Evolutionary conservation across 2,113 vertebrate genomes (phyloP).

Genomic region (Lampris megalopsis): DNA sequence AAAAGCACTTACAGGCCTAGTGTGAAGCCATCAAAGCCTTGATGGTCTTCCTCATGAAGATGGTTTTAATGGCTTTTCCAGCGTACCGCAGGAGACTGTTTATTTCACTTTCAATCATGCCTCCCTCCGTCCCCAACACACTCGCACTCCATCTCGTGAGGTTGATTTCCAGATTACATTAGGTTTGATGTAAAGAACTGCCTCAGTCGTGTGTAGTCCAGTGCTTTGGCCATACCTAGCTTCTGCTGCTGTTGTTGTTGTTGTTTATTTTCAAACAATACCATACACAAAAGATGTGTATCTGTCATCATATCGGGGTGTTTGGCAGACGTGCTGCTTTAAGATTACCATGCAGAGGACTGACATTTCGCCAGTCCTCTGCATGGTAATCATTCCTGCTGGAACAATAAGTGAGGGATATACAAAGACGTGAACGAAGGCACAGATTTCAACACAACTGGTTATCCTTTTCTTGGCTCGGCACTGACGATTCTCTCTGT

Average conservation of each 20-base stretch:
- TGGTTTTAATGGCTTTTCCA: slow-evolving; percentile 68
- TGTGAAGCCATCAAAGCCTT: slow-evolving; percentile 61
- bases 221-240: background rate
- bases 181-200: slow-evolving; percentile 66
- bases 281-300: too few relatives aligned
- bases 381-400: background rate
- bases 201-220: slow-evolving; percentile 2
- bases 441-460: too few relatives aligned
- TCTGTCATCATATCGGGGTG: slow-evolving; percentile 24
- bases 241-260: too few relatives aligned
- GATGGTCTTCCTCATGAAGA: slow-evolving; percentile 72
- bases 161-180: slow-evolving; percentile 71
- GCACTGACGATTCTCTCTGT: too few relatives aligned
- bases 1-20: slow-evolving; percentile 60
- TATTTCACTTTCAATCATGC: slow-evolving; percentile 77
- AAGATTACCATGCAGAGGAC: slow-evolving; percentile 30
- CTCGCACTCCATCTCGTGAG: slow-evolving; percentile 51
- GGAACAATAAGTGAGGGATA: slow-evolving; percentile 20
- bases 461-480: too few relatives aligned
- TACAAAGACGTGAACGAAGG: background rate
- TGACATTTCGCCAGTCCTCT: background rate
- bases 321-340: slow-evolving; percentile 32
- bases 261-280: too few relatives aligned
- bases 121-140: slow-evolving; percentile 61
- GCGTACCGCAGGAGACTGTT: slow-evolving; percentile 68